Conservation (phyloP, 2,113 vertebrate genomes). For the Ochotona curzoniae region DNA sequence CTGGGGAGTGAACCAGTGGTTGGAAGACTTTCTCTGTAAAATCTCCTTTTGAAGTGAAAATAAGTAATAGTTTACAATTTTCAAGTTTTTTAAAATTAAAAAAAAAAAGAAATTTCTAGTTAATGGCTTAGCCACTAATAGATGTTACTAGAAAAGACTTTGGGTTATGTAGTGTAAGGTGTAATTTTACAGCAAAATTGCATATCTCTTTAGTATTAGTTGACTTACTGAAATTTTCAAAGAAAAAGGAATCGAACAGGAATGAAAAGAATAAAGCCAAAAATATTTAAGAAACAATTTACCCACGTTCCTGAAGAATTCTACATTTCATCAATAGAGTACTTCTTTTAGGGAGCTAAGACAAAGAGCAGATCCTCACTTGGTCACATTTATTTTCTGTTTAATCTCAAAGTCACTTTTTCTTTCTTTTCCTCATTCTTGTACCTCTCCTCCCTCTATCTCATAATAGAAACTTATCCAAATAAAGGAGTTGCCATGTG, state of each 20-base stretch:
- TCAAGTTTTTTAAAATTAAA: too few relatives aligned
- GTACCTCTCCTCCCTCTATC: not conserved
- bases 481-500: not conserved
- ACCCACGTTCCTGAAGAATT: not conserved
- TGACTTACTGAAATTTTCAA: constrained; percentile 16
- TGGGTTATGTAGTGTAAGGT: not conserved
- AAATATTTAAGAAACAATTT: not conserved
- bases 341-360: not conserved
- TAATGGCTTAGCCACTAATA: not conserved
- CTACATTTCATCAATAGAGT: not conserved
- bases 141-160: not conserved
- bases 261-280: not conserved
- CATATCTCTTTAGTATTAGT: not conserved
- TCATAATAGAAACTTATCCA: not conserved
- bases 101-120: too few relatives aligned
- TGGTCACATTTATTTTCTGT: not conserved
- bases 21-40: too few relatives aligned
- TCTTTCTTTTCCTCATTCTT: not conserved
- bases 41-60: too few relatives aligned
- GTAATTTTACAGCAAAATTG: constrained; percentile 27
- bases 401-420: not conserved
- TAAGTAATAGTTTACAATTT: too few relatives aligned
- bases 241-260: not conserved
- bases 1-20: too few relatives aligned
- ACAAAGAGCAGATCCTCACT: not conserved